Evolutionary conservation across 2,888 invertebrate species (phyloP), one percentile per base, ranked within the genome.

Genomic region (Tetragnatha montana): DNA sequence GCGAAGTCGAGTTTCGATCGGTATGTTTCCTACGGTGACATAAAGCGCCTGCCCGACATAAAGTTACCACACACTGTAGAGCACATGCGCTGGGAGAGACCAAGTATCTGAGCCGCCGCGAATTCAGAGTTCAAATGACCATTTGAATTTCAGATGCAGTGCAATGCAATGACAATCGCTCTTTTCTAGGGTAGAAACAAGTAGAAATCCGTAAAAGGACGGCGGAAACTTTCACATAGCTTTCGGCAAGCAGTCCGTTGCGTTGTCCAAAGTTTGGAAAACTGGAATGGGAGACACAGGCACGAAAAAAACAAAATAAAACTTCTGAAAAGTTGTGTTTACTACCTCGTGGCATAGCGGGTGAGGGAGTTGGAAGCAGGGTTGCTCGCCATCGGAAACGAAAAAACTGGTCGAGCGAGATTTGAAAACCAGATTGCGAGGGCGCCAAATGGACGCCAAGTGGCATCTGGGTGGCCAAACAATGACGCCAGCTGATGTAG

Each of bases 281-380:
- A 22, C 68, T 14, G 51, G 51, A 50, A 69, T n/a, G 49, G 70
- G 60, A 17, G 19, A 22, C 14, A 35, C n/a, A 73, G 6, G 50
- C 47, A 50, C 8, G 6, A 50, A 14, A 68, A 70, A 51, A 71
- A 79, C 12, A 87, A 87, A 87, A 87, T 68, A 87, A 51, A 82
- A 78, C 78, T 79, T 88, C 76, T 68, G 60, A 82, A 81, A 78
- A 88, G 88, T 82, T 71, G 21, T 88, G 88, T 88, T 83, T 88
- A 88, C 82, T 82, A 74, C 82, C 51, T 83, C 88, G 83, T 83
- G 83, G 82, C 88, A 88, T 79, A 75, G 50, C 79, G 73, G 79
- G 79, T 51, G 82, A 88, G 88, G 74, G 74, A 82, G 74, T 74
- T 76, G 60, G 71, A 73, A 82, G 22, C 19, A 14, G 79, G 83